Conservation (phyloP, 2,888 invertebrate genomes). For the Acheta domesticus region DNA sequence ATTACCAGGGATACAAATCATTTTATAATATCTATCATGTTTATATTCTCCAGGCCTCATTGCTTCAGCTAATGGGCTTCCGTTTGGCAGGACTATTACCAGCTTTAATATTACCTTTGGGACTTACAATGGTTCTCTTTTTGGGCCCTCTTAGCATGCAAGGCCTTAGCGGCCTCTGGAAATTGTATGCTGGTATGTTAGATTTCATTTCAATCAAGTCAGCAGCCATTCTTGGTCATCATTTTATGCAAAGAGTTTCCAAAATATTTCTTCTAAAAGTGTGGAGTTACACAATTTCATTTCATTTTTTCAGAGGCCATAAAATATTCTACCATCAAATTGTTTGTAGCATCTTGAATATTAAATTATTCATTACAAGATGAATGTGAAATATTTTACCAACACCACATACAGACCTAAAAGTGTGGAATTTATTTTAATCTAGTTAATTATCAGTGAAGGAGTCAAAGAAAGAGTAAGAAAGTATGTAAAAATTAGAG, state of each 20-base stretch:
- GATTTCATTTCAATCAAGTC: not conserved
- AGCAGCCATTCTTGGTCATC: not conserved
- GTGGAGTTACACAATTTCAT: not conserved
- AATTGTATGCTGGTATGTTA: slow-evolving; percentile 61
- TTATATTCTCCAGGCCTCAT: slow-evolving; percentile 52
- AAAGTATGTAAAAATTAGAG: slow-evolving; percentile 8
- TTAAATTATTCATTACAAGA: not conserved
- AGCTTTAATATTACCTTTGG: slow-evolving; percentile 69
- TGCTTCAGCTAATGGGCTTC: slow-evolving; percentile 72
- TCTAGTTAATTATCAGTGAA: not conserved
- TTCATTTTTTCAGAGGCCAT: slow-evolving; percentile 4
- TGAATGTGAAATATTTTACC: slow-evolving; percentile 1
- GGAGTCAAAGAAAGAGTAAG: slow-evolving; percentile 6
- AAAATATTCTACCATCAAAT: not conserved
- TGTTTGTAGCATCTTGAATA: not conserved
- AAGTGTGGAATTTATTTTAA: not conserved
- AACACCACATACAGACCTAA: not conserved
- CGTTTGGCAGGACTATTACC: slow-evolving; percentile 67
- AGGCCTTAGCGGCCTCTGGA: slow-evolving; percentile 63
- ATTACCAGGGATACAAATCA: not conserved
- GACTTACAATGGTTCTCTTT: slow-evolving; percentile 76
- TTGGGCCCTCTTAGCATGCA: slow-evolving; percentile 79
- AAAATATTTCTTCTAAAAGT: not conserved
- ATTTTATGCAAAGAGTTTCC: not conserved
- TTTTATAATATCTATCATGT: too few species aligned